These are phyloP conservation scores for Shinisaurus crocodilurus DNA, from an alignment of 2,113 vertebrate genomes.

Conservation along the genomic window DNA sequence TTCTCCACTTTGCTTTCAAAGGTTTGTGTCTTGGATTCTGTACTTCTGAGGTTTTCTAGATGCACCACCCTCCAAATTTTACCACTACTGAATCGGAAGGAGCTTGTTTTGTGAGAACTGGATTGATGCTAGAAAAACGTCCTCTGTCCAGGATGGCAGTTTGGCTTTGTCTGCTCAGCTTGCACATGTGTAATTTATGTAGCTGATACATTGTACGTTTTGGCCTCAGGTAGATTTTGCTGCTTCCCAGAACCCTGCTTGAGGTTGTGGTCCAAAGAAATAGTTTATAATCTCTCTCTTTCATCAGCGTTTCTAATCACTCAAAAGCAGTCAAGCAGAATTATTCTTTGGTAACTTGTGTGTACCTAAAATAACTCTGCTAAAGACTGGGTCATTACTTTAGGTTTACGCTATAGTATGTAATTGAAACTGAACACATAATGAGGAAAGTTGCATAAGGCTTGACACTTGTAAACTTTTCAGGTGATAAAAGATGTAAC, in stretches of 20 bases:
- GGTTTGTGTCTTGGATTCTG: neutral
- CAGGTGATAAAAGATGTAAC: neutral
- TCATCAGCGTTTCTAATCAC: neutral
- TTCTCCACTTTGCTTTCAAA: neutral
- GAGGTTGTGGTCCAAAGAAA: slow-evolving; percentile 1
- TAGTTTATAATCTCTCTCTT: neutral
- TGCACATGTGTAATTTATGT: neutral
- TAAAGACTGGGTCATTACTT: slow-evolving; percentile 4
- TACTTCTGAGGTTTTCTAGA: neutral
- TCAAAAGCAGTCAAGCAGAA: neutral
- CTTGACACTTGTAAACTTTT: neutral
- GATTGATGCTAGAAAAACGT: neutral
- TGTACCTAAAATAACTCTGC: slow-evolving; percentile 26
- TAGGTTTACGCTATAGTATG: slow-evolving; percentile 21
- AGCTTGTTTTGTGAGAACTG: rapidly evolving
- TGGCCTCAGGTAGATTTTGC: slow-evolving; percentile 6
- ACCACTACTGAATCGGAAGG: neutral
- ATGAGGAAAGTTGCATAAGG: neutral
- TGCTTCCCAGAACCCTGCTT: neutral
- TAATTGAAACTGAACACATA: slow-evolving; percentile 12
- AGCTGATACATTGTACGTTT: neutral
- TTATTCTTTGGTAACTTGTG: neutral
- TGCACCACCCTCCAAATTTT: neutral
- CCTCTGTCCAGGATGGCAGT: neutral
- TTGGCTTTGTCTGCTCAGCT: neutral